Evolutionary conservation across 2,113 vertebrate genomes (phyloP), one percentile per base, ranked within the genome.

Genomic region (Saguinus imperator): DNA sequence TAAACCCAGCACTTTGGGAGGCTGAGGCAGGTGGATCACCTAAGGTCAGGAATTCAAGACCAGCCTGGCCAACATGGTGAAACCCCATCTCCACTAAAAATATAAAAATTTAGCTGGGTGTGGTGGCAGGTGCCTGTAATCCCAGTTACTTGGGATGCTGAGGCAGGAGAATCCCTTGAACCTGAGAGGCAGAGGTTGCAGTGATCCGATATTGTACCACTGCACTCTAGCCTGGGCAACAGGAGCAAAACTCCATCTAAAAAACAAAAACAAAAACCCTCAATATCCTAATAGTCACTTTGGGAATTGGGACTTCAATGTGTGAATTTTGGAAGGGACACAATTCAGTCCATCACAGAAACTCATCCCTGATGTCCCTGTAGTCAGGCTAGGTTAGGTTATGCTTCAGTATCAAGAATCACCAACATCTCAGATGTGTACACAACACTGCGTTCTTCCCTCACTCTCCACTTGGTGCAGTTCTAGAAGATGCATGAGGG

Each of bases 281-380:
- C 21, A 25, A 1, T 32, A 12, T 18, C 10, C 7, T 12, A 52
- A n/a, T 3, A 45, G 37, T n/a, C 23, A 83, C 10, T 37, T 23
- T 70, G 29, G 35, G 17, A 23, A 2, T 43, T 35, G 32, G 70
- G 29, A 4, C 14, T 57, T 12, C 4, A 7, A 0, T 1, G 1
- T 35, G n/a, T 14, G 68, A 50, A 27, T 55, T 21, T 17, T 3
- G 8, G 50, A 32, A 48, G 75, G 58, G 14, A 55, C 1, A 10
- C 21, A 21, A 1, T 81, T 72, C 55, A 45, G 37, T 16, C 29
- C 1, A 1, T 8, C 37, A 37, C 37, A 48, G 18, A 76, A 88
- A 35, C 21, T 45, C 18, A 6, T 17, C 3, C 40, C 29, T 9
- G 3, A 14, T 6, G 10, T n/a, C 64, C 20, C 50, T 45, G 45